Base-by-base conservation (phyloP, 1,140 invertebrate genomes). In the Psix sp. region DNA sequence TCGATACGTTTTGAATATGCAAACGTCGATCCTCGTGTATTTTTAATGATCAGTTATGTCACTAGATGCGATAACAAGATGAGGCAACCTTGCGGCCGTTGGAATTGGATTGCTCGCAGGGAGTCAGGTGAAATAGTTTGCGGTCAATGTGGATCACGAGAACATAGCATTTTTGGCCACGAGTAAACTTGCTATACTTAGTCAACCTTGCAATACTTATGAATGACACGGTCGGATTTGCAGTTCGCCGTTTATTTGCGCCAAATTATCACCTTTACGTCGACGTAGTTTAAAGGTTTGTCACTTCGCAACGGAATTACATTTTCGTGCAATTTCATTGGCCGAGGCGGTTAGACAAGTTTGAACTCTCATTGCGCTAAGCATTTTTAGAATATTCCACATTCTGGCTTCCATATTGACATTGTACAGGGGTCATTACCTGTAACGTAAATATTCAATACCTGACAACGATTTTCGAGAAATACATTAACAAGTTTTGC, bases 71-170 rank as follows among this genome's bases (percentile, higher is more conserved):
- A 71, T 71, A 71, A 71, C 67, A 57, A 71, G 67, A 71, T 63
- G 67, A 72, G 7, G 59, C 45, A 63, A 72, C 68, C 59, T 63
- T 63, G 67, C 16, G 13, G 31, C 18, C 33, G 29, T 72, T 72
- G 14, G 36, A 72, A 72, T 72, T 72, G 68, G 68, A 72, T 72
- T 72, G 59, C 43, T 51, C 38, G 31, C 36, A 59, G 33, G 31
- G 46, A 72, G 51, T 72, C 68, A 63, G 59, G 68, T 72, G 60
- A 72, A 56, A 49, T 51, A 51, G 59, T 45, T 72, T 59, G 46
- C 45, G 35, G 31, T 65, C 59, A 15, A 65, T 72, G 68, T 72
- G 11, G 68, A 72, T 65, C 59, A 72, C 60, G 60, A 66, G 70
- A 65, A 18, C 54, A 48, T 73, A 45, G 52, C 68, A 56, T 59